These are phyloP conservation scores for Daphoenositta chrysoptera DNA, from an alignment of 2,113 vertebrate species.

Conservation along the genomic window DNA sequence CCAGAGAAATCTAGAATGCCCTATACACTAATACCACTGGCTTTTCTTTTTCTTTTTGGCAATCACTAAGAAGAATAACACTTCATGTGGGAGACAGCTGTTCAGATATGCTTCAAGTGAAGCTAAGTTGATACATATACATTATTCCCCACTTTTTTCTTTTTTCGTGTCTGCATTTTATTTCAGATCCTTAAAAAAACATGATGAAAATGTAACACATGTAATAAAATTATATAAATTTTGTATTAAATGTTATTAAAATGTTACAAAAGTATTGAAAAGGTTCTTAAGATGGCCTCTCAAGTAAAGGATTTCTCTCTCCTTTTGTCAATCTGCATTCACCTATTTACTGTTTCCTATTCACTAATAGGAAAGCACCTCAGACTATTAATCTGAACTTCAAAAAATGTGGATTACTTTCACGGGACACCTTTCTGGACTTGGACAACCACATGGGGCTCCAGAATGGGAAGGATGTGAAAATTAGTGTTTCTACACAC, in stretches of 20 bases:
- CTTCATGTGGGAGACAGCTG: constrained; percentile 52
- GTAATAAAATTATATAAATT: not conserved
- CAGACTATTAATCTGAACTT: not conserved
- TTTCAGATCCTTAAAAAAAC: not conserved
- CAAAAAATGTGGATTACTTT: not conserved
- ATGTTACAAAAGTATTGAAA: not conserved
- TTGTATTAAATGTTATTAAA: not conserved
- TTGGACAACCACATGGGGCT: not conserved
- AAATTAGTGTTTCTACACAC: not conserved
- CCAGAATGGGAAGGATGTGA: not conserved
- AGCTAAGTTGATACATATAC: constrained; percentile 8
- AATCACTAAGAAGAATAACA: constrained; percentile 17
- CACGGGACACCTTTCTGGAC: not conserved
- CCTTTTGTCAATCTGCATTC: not conserved
- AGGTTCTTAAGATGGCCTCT: not conserved
- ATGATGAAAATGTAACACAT: not conserved
- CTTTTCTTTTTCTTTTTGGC: constrained; percentile 39
- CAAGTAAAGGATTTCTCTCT: not conserved
- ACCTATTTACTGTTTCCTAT: not conserved
- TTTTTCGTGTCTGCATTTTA: not conserved
- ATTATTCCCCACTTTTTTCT: not conserved
- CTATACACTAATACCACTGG: not conserved
- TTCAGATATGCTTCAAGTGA: constrained; percentile 49
- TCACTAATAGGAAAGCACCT: not conserved
- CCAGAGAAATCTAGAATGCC: not conserved